Evolutionary conservation across 2,797 vertebrate species (phyloP).

Genomic region (Lerista edwardsae): DNA sequence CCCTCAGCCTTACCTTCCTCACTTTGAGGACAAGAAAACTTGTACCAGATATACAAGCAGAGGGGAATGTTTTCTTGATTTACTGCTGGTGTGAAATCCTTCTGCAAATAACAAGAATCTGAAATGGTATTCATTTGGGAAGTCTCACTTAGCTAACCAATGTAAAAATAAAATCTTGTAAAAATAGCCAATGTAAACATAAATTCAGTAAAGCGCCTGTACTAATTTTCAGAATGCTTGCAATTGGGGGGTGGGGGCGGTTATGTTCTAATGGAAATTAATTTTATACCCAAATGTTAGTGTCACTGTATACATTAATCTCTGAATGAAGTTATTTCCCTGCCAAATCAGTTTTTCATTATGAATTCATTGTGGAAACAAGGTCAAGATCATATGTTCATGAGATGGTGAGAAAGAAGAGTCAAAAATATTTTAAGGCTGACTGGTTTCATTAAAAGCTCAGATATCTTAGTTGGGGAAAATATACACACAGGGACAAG

Average conservation of each 20-base stretch:
- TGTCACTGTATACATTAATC: not conserved
- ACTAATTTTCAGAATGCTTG: not conserved
- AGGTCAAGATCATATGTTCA: not conserved
- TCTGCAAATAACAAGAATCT: not conserved
- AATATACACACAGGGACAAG: too few relatives aligned
- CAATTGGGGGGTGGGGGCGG: not conserved
- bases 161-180: slow-evolving; percentile 12
- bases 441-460: not conserved
- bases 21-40: not conserved
- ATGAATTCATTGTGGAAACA: slow-evolving; percentile 14
- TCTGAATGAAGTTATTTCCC: not conserved
- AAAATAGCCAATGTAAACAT: too few relatives aligned
- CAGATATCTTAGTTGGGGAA: not conserved
- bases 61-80: not conserved
- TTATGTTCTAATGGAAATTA: slow-evolving; percentile 15
- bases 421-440: not conserved
- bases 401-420: not conserved
- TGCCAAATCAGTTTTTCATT: slow-evolving; percentile 1
- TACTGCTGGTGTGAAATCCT: not conserved
- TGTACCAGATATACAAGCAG: not conserved
- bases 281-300: not conserved
- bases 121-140: not conserved
- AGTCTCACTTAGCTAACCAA: not conserved
- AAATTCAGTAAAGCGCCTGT: not conserved
- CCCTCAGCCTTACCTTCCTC: too few relatives aligned